phyloP scores from a whole-genome alignment of 1,140 invertebrate genomes.

The Limonius californicus region DNA sequence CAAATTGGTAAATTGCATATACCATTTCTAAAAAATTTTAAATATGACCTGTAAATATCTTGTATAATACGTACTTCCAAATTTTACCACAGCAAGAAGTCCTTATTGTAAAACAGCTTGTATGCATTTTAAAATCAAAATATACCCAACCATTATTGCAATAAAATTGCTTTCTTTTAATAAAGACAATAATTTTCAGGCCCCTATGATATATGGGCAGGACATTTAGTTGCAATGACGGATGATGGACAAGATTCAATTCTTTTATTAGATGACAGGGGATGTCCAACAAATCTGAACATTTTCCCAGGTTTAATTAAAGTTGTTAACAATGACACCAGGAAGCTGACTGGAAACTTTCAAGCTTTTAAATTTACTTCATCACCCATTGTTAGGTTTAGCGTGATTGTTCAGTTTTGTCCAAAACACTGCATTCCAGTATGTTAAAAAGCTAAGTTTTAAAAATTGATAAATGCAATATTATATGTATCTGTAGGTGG shows the following conservation, averaged over 20 bases:
- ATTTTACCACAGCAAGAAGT: too few species aligned
- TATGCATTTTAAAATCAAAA: too few species aligned
- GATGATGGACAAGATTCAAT: constrained; percentile 49
- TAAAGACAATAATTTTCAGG: too few species aligned
- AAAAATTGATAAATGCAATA: too few species aligned
- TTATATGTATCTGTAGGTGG: background rate
- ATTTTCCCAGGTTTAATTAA: constrained; percentile 48
- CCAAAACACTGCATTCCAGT: constrained; percentile 42
- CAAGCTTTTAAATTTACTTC: constrained; percentile 53
- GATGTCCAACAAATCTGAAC: constrained; percentile 57
- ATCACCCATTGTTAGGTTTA: constrained; percentile 49
- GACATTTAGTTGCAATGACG: constrained; percentile 54
- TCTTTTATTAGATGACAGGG: constrained; percentile 56
- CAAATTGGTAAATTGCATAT: too few species aligned
- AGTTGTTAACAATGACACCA: constrained; percentile 37
- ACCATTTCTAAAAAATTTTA: too few species aligned
- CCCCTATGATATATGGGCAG: constrained; percentile 51
- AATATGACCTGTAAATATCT: too few species aligned
- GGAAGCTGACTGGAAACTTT: constrained; percentile 45
- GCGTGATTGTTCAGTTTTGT: constrained; percentile 52
- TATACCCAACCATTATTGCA: too few species aligned
- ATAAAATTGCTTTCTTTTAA: too few species aligned
- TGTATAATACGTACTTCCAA: too few species aligned
- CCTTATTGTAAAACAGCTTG: too few species aligned
- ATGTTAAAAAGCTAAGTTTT: too few species aligned